A percentile compares a stretch with the other conserved stretches of the same genome.
phyloP scores from a whole-genome alignment of 1,140 invertebrate genomes.

The Sarcophaga bullata region DNA sequence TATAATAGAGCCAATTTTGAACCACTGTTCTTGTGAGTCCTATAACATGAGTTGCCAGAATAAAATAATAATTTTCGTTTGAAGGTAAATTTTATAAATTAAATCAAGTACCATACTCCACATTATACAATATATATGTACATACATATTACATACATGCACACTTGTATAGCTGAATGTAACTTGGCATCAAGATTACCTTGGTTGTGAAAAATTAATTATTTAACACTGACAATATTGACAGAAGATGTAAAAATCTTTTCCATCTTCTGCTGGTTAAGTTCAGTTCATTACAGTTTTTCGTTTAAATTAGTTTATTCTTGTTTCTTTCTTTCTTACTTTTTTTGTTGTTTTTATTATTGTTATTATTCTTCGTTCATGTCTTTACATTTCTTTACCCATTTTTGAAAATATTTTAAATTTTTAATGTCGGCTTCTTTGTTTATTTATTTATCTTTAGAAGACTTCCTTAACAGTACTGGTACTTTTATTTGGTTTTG shows the following conservation, averaged over 20 bases:
- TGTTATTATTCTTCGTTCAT: neutral
- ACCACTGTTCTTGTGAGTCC: neutral
- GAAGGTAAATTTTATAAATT: neutral
- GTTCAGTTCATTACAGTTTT: neutral
- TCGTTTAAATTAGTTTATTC: neutral
- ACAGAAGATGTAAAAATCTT: slow-evolving; percentile 18
- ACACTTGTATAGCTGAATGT: neutral
- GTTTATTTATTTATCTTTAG: slow-evolving; percentile 19
- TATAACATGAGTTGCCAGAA: neutral
- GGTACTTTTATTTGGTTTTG: no score
- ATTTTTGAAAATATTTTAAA: slow-evolving; percentile 14
- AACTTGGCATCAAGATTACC: neutral
- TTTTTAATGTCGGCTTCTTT: slow-evolving; percentile 24
- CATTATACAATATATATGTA: no score
- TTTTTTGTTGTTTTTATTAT: neutral
- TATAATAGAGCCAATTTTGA: neutral
- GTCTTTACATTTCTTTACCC: neutral
- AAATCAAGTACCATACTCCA: neutral
- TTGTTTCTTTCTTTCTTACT: neutral
- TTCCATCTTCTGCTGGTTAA: neutral
- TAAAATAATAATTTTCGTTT: neutral
- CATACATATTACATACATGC: no score
- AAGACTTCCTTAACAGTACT: neutral
- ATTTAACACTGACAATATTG: slow-evolving; percentile 22
- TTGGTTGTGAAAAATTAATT: slow-evolving; percentile 24